phyloP scores from a whole-genome alignment of 2,797 vertebrate genomes.

The Cottoperca gobio region DNA sequence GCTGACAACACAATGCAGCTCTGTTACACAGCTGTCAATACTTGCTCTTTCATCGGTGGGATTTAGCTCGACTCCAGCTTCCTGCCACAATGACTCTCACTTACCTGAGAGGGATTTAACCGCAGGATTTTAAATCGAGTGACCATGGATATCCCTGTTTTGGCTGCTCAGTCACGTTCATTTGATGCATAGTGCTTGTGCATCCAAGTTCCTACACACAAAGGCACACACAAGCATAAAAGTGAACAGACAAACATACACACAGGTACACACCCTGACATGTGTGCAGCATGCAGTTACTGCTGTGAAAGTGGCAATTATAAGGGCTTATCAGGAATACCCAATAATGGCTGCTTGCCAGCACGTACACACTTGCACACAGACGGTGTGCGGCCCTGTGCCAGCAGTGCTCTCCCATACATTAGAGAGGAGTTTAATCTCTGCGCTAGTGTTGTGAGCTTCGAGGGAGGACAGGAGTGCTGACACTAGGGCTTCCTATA shows the following conservation, averaged over 20 bases:
- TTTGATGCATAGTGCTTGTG: neutral
- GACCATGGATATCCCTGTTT: conserved; percentile 33
- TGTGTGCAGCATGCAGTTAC: conserved; percentile 65
- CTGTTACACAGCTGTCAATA: conserved; percentile 65
- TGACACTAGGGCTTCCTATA: conserved; percentile 76
- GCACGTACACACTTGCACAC: conserved; percentile 10
- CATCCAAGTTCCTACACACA: conserved; percentile 4
- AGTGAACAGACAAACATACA: neutral
- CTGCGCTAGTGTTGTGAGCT: conserved; percentile 74
- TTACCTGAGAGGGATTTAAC: conserved; percentile 53
- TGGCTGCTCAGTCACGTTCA: conserved; percentile 44
- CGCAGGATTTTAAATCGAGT: conserved; percentile 48
- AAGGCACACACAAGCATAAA: neutral
- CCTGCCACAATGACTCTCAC: conserved; percentile 43
- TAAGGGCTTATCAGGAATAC: conserved; percentile 69
- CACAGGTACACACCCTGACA: conserved; percentile 41
- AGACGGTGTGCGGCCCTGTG: conserved; percentile 32
- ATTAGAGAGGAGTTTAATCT: conserved; percentile 82
- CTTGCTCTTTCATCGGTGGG: conserved; percentile 58
- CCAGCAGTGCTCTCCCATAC: conserved; percentile 73
- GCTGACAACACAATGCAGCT: conserved; percentile 58
- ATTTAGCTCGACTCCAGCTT: conserved; percentile 47
- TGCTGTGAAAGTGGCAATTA: conserved; percentile 78
- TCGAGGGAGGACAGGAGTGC: conserved; percentile 79
- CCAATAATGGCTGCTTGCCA: conserved; percentile 70